A percentile compares a stretch with the other conserved stretches of the same genome.
Conservation (phyloP, 37 sponge, comb jelly and placozoan species). For the Halisarca cf. caerulea region DNA sequence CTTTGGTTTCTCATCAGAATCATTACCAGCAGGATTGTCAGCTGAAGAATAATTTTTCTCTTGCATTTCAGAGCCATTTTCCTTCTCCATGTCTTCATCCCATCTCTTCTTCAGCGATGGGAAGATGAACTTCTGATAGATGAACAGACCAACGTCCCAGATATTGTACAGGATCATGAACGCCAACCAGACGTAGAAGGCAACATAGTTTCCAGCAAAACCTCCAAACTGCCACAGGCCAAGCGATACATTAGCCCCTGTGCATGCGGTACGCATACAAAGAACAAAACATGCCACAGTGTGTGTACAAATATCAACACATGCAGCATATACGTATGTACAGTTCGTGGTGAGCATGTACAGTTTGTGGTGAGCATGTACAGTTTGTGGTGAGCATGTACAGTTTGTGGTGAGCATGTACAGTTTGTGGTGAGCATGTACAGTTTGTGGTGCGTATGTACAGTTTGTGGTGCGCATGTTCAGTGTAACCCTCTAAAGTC, state of each 20-base stretch:
- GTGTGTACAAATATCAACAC: too few relatives aligned
- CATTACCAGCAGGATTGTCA: not conserved
- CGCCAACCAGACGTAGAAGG: conserved; percentile 19
- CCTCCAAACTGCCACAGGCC: not conserved
- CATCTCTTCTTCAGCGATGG: conserved; percentile 6
- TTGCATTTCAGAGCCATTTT: not conserved
- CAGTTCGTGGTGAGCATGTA: too few relatives aligned
- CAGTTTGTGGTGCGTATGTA: not conserved
- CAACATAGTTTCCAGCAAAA: not conserved
- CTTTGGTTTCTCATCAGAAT: conserved; percentile 11
- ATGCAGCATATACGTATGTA: not conserved
- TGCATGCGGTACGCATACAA: not conserved
- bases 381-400: not conserved
- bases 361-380: not conserved
- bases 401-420: not conserved
- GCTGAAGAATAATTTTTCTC: not conserved
- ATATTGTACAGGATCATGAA: not conserved
- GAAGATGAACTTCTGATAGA: not conserved
- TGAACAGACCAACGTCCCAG: conserved; percentile 1
- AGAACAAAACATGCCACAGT: too few relatives aligned
- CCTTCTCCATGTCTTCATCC: not conserved
- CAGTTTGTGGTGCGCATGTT: too few relatives aligned
- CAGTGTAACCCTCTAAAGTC: too few relatives aligned
- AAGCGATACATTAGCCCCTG: not conserved
- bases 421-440: not conserved